Evolutionary conservation across 2,888 invertebrate genomes (phyloP), one percentile per base, ranked within the genome.

Genomic region (Ornithoptera alexandrae): DNA sequence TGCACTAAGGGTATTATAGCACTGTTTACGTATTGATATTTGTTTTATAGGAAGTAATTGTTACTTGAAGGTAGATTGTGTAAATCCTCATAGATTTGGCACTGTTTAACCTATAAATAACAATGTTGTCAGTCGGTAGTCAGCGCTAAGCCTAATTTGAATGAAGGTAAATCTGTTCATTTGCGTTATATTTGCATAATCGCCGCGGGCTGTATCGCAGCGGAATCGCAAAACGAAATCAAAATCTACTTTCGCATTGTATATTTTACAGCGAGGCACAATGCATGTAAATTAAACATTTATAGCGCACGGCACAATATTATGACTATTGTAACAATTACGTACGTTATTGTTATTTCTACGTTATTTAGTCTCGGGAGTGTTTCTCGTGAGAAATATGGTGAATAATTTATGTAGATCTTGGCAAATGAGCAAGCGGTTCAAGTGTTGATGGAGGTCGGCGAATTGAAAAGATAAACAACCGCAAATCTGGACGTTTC

Each of bases 171-270:
- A 85, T 84, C 84, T 82, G 79, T 83, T 84, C 81, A 84, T 85
- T 86, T 81, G 77, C 81, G 72, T 77, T 74, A 74, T 79, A 88
- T 89, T 87, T 84, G 75, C 89, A 89, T 89, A 89, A 89, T 84
- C 88, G 85, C 87, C 81, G 76, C 75, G 78, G 80, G 86, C 84
- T 85, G 84, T 85, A 85, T 86, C 86, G 85, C 81, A 86, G 79
- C 76, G 72, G 77, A 78, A 81, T 77, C 75, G 74, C 74, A 76
- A 72, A 78, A 46, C 46, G 46, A 46, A 46, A 46, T 46, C 72
- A 74, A 69, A 67, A 74, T 72, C 66, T 65, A 71, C 62, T 57
- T 20, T 59, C 20, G 57, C 53, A 39, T 65, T 65, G n/a, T 53
- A 53, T 53, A 53, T 53, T 53, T 53, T 53, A 18, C 5, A 53